Conservation (phyloP, 1,140 invertebrate genomes). For the Goniozus legneri region DNA sequence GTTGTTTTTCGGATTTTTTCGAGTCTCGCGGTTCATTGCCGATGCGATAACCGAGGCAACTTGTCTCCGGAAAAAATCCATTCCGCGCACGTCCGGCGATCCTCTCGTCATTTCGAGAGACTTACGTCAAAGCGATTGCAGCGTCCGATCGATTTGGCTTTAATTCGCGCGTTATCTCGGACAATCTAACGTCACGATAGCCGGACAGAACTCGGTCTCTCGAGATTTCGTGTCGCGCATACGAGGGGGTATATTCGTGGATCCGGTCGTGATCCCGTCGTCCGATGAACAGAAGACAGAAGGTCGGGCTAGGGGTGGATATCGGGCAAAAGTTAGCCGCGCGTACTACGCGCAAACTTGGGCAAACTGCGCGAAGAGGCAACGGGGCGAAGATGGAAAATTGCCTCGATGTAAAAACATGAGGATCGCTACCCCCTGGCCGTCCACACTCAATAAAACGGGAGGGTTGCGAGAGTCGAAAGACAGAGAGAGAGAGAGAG, state of each 20-base stretch:
- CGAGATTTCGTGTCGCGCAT: constrained; percentile 37
- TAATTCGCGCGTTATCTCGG: too few species aligned
- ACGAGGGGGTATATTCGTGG: constrained; percentile 8
- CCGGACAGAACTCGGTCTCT: constrained; percentile 9
- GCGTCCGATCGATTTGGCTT: too few species aligned
- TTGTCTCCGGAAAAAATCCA: too few species aligned
- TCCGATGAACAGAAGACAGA: background rate
- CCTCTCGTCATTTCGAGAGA: background rate
- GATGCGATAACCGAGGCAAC: too few species aligned
- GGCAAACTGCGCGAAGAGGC: constrained; percentile 36
- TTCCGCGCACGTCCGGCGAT: too few species aligned
- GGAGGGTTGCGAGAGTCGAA: constrained; percentile 22
- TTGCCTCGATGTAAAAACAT: constrained; percentile 57
- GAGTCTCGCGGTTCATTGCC: too few species aligned
- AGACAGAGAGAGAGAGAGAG: constrained; percentile 11
- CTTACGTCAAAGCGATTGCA: background rate
- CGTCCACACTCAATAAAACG: constrained; percentile 50
- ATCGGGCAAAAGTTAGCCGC: too few species aligned
- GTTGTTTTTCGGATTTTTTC: too few species aligned
- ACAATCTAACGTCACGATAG: background rate
- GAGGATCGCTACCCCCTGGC: constrained; percentile 45
- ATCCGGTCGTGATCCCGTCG: background rate
- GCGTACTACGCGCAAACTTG: too few species aligned
- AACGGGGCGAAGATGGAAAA: constrained; percentile 53
- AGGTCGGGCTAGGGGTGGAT: constrained; percentile 2